Conservation (phyloP, 2,888 invertebrate genomes). For the Apoda limacodes region DNA sequence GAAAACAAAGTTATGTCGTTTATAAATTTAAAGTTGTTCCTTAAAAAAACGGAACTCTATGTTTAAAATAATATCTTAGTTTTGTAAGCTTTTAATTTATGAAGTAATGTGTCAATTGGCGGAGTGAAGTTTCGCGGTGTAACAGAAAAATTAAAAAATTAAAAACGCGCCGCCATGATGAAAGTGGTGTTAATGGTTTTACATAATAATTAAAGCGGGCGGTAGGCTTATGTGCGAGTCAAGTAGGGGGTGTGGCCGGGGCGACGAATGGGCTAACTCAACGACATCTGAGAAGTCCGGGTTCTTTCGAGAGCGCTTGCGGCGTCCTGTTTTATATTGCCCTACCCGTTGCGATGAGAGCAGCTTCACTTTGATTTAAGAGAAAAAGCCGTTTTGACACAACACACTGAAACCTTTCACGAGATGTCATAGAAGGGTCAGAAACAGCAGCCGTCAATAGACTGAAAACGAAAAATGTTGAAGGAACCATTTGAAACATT, state of each 20-base stretch:
- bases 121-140: slow-evolving; percentile 43
- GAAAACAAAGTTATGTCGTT: no score
- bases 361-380: slow-evolving; percentile 65
- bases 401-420: slow-evolving; percentile 36
- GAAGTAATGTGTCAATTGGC: slow-evolving; percentile 58
- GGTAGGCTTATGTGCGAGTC: slow-evolving; percentile 64
- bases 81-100: no score
- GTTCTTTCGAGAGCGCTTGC: slow-evolving; percentile 60
- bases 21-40: no score
- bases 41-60: no score
- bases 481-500: no score
- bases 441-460: slow-evolving; percentile 28
- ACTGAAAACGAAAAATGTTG: no score
- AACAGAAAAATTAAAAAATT: slow-evolving; percentile 67
- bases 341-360: slow-evolving; percentile 53
- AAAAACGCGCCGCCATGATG: slow-evolving; percentile 66
- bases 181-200: slow-evolving; percentile 65
- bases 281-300: slow-evolving; percentile 65
- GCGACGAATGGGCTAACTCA: slow-evolving; percentile 62
- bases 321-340: slow-evolving; percentile 66
- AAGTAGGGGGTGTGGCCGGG: slow-evolving; percentile 67
- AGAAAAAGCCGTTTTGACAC: slow-evolving; percentile 56
- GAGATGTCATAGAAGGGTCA: slow-evolving; percentile 30
- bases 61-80: no score
- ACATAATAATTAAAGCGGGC: slow-evolving; percentile 68